Percentiles rank a stretch among this genome's conserved stretches.
Evolutionary conservation across 2,888 invertebrate genomes (phyloP).

Genomic region (Branchellion lobata): DNA sequence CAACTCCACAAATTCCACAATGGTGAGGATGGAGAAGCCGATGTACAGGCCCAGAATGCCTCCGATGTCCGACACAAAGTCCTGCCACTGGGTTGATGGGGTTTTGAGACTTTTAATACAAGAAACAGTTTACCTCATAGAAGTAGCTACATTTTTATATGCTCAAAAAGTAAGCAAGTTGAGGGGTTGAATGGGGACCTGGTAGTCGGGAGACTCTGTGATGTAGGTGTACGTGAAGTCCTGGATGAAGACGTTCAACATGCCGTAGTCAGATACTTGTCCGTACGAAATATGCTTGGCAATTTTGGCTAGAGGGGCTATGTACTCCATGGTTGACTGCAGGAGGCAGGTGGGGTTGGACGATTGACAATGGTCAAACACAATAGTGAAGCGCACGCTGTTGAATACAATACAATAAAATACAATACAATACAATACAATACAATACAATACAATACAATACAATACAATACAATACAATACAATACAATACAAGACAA

Average conservation of each 20-base stretch:
- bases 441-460: no score
- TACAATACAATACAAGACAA: no score
- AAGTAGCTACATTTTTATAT: background rate
- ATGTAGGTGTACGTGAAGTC: constrained; percentile 19
- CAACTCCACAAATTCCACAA: constrained; percentile 58
- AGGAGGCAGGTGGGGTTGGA: no score
- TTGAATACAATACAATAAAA: no score
- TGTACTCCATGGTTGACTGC: background rate
- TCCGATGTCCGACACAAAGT: constrained; percentile 61
- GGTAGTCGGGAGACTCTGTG: constrained; percentile 21
- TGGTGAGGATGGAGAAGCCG: constrained; percentile 60
- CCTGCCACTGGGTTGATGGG: background rate
- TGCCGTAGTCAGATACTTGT: background rate
- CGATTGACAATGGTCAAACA: no score
- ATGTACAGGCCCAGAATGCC: constrained; percentile 62
- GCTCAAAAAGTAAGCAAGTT: background rate
- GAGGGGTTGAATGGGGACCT: background rate
- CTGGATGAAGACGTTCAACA: constrained; percentile 10
- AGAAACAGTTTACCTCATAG: no score
- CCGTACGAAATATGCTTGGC: background rate
- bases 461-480: no score
- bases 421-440: no score
- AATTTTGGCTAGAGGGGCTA: background rate
- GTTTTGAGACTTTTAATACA: background rate
- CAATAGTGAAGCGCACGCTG: no score